A percentile compares a stretch with the other conserved stretches of the same genome.
These are phyloP conservation scores for Sus scrofa DNA, from an alignment of 2,113 vertebrate genomes.

Conservation along the genomic window T2T-Sscrofa CM000826.6:104538501-104539000, in stretches of 20 bases:
- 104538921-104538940: slow-evolving; percentile 79
- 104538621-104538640: neutral
- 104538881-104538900: slow-evolving; percentile 85
- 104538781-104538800: slow-evolving; percentile 83
- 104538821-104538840: slow-evolving; percentile 87
- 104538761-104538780: slow-evolving; percentile 76
- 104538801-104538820: slow-evolving; percentile 83
- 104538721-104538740: slow-evolving; percentile 19
- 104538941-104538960: slow-evolving; percentile 11
- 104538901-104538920: slow-evolving; percentile 84
- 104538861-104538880: slow-evolving; percentile 87
- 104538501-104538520: neutral
- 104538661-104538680: neutral
- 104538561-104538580: neutral
- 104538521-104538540: neutral
- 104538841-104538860: slow-evolving; percentile 83
- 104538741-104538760: slow-evolving; percentile 40
- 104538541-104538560: neutral
- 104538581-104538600: neutral
- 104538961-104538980: slow-evolving; percentile 57
- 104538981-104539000: slow-evolving; percentile 33
- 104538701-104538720: slow-evolving; percentile 39
- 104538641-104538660: neutral
- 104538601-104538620: neutral
- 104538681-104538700: slow-evolving; percentile 43